Evolutionary conservation across 2,888 invertebrate species (phyloP).

Genomic region (Pteria penguin): DNA sequence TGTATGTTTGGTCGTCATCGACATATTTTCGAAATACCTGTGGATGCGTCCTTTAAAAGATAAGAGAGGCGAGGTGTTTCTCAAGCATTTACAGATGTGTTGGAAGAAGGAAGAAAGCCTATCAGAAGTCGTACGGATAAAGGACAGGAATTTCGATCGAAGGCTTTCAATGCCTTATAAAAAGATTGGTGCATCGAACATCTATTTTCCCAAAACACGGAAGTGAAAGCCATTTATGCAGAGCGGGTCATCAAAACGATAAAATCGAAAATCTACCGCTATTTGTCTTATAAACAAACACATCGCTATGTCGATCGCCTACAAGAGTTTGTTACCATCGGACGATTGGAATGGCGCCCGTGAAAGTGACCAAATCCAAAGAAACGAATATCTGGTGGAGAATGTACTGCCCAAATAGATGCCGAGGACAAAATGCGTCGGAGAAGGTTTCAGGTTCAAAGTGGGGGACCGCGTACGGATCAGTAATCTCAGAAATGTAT

Average conservation of each 20-base stretch:
- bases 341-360: constrained; percentile 29
- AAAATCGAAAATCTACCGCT: too few relatives aligned
- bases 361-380: too few relatives aligned
- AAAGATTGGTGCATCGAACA: constrained; percentile 31
- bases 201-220: constrained; percentile 40
- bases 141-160: constrained; percentile 47
- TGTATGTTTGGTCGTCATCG: too few relatives aligned
- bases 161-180: constrained; percentile 26
- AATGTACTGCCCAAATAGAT: constrained; percentile 5
- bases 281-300: too few relatives aligned
- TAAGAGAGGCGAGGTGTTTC: constrained; percentile 15
- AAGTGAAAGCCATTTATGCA: constrained; percentile 41
- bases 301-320: too few relatives aligned
- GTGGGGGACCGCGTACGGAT: constrained; percentile 42
- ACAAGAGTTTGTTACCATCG: constrained; percentile 45
- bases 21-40: too few relatives aligned
- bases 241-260: too few relatives aligned
- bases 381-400: not conserved
- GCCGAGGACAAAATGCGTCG: not conserved
- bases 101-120: too few relatives aligned
- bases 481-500: constrained; percentile 34
- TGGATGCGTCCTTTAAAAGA: too few relatives aligned
- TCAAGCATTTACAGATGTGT: constrained; percentile 34
- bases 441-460: constrained; percentile 41
- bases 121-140: constrained; percentile 18